Percentiles rank a stretch among this genome's conserved stretches.
phyloP scores from a whole-genome alignment of 1,140 invertebrate genomes.

The Eumeta japonica region DNA sequence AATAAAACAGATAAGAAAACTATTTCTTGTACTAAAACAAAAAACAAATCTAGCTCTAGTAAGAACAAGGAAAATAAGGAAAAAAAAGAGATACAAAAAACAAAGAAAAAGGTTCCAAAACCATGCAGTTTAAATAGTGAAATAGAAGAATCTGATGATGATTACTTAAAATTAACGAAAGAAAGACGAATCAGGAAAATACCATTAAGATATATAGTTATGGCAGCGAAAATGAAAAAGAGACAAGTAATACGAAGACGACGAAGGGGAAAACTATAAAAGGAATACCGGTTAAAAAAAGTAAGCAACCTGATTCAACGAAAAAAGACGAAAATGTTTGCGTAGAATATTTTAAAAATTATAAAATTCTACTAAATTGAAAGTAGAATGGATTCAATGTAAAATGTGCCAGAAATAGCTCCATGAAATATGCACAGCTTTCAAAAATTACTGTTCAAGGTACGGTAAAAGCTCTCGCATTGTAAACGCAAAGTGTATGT shows the following conservation, averaged over 20 bases:
- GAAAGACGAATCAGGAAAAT: no score
- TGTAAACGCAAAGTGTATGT: no score
- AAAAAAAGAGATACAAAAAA: no score
- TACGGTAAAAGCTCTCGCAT: slow-evolving; percentile 11
- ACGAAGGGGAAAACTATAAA: slow-evolving; percentile 4
- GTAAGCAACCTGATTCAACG: no score
- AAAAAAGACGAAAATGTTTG: slow-evolving; percentile 14
- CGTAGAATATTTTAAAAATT: slow-evolving; percentile 16
- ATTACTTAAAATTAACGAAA: no score
- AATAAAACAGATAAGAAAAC: slow-evolving; percentile 16
- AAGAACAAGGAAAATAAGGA: slow-evolving; percentile 10
- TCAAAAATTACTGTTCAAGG: slow-evolving; percentile 13
- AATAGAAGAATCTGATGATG: slow-evolving; percentile 10
- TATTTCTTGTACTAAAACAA: slow-evolving; percentile 11
- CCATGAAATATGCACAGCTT: slow-evolving; percentile 14
- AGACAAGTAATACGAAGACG: no score
- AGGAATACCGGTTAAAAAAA: slow-evolving; percentile 9
- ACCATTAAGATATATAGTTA: no score
- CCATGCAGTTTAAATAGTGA: slow-evolving; percentile 6
- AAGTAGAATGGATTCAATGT: slow-evolving; percentile 21
- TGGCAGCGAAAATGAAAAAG: no score
- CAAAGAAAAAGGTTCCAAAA: no score
- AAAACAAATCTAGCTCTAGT: slow-evolving; percentile 7
- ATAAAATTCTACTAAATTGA: slow-evolving; percentile 18
- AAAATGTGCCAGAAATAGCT: slow-evolving; percentile 14